Conservation (phyloP, 2,113 vertebrate species). For the Clarias magur region DNA sequence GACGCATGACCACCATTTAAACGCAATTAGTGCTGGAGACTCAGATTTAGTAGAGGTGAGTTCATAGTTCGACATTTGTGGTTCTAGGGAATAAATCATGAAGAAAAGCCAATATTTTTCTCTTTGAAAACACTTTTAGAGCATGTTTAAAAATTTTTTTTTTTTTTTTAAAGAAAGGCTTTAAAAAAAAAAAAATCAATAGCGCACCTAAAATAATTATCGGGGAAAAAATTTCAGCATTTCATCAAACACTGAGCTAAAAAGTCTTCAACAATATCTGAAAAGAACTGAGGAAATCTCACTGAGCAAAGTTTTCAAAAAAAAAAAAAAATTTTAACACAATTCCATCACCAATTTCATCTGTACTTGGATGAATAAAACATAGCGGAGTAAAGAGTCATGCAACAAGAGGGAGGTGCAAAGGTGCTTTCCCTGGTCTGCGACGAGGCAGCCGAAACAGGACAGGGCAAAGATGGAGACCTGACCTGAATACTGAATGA, state of each 20-base stretch:
- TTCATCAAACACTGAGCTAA: background rate
- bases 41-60: background rate
- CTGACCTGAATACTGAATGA: background rate
- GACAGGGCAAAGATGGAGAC: background rate
- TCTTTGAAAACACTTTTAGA: background rate
- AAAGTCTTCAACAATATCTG: background rate
- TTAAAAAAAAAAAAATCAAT: background rate
- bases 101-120: background rate
- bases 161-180: background rate
- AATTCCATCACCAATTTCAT: too few relatives aligned
- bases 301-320: background rate
- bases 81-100: background rate
- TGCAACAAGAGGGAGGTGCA: slow-evolving; percentile 12
- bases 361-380: background rate
- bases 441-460: background rate
- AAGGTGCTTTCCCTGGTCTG: background rate
- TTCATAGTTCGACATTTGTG: background rate
- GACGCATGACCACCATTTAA: background rate
- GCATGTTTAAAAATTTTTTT: background rate
- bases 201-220: background rate
- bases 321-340: background rate
- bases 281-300: background rate
- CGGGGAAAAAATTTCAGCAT: background rate
- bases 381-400: background rate
- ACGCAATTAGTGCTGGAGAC: background rate